Evolutionary conservation across 2,113 vertebrate genomes (phyloP).

Genomic region (Machaerirhynchus nigripectus): DNA sequence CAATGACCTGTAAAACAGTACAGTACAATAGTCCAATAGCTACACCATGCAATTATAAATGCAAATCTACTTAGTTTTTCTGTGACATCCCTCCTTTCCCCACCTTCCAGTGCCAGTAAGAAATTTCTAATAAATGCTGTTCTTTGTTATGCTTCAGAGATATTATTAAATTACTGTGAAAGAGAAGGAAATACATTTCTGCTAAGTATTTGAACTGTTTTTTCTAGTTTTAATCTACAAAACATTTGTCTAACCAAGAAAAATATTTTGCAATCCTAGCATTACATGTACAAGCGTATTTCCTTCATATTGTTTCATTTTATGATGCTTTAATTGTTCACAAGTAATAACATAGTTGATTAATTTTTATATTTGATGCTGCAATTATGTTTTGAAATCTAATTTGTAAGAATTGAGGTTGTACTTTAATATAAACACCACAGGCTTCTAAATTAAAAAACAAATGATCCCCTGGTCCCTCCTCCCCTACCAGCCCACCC

Average conservation of each 20-base stretch:
- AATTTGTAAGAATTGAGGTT: conserved; percentile 17
- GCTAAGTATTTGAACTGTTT: background rate
- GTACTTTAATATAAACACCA: background rate
- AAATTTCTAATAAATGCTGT: background rate
- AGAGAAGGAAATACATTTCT: background rate
- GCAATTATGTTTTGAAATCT: conserved; percentile 44
- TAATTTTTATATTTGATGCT: conserved; percentile 43
- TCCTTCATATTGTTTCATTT: conserved; percentile 1
- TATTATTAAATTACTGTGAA: background rate
- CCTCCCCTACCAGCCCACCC: background rate
- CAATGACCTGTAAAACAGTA: background rate
- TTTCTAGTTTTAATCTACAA: conserved; percentile 7
- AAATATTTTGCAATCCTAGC: background rate
- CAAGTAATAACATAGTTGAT: conserved; percentile 48
- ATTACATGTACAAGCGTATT: background rate
- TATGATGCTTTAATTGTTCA: conserved; percentile 41
- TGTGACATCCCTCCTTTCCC: background rate
- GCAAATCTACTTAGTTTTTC: background rate
- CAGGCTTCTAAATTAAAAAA: conserved; percentile 5
- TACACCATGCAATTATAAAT: background rate
- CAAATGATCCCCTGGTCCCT: background rate
- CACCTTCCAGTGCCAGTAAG: background rate
- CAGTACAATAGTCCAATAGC: background rate
- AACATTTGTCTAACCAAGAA: conserved; percentile 19
- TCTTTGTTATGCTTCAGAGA: background rate